A percentile compares a stretch with the other conserved stretches of the same genome.
phyloP scores from a whole-genome alignment of 2,888 invertebrate genomes.

The Aporophyla lueneburgensis region DNA sequence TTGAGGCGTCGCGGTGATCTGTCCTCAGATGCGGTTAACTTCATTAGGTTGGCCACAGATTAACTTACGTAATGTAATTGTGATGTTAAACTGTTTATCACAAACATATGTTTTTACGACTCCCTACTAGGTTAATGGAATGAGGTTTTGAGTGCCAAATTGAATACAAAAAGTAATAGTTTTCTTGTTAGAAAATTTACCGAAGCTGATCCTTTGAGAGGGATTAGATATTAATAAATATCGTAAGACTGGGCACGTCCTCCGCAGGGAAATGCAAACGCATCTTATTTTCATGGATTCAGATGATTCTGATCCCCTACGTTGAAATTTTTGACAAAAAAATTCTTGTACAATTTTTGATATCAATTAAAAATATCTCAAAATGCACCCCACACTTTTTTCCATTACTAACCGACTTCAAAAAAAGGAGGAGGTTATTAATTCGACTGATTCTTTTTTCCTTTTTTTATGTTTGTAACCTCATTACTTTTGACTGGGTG shows the following conservation, averaged over 20 bases:
- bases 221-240: background rate
- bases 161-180: background rate
- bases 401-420: too few species aligned
- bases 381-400: too few species aligned
- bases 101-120: slow-evolving; percentile 17
- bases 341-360: too few species aligned
- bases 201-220: slow-evolving; percentile 9
- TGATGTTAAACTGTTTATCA: slow-evolving; percentile 65
- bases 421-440: too few species aligned
- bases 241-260: background rate
- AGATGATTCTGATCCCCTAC: too few species aligned
- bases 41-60: slow-evolving; percentile 84
- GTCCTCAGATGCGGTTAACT: slow-evolving; percentile 84
- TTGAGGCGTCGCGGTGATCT: slow-evolving; percentile 84
- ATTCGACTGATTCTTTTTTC: too few species aligned
- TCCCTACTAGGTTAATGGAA: background rate
- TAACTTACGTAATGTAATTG: slow-evolving; percentile 88
- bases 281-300: too few species aligned
- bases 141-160: background rate
- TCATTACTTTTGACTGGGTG: too few species aligned
- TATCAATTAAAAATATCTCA: too few species aligned
- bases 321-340: too few species aligned
- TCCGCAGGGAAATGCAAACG: background rate
- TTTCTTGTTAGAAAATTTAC: background rate
- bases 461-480: too few species aligned